Base-by-base conservation (phyloP, 2,888 invertebrate species). In the Cryptocheilus praepositus region DNA sequence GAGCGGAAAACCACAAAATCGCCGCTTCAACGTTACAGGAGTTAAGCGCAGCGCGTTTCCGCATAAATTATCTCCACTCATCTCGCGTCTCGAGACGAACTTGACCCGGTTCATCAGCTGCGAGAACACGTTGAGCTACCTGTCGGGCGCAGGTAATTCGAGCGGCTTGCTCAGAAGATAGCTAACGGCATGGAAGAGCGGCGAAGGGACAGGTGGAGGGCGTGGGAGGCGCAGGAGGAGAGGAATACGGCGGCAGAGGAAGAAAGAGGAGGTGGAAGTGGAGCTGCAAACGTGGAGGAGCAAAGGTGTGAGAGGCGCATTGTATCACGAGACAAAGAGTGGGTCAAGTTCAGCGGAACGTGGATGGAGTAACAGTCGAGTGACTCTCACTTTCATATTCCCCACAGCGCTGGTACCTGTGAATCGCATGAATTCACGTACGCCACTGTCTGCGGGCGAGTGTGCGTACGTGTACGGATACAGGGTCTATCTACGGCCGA, bases 271-370 rank as follows among this genome's bases (percentile, higher is more conserved):
- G 16, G 28, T 16, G 36, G 36, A 36, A 56, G 44, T 43, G 36
- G 53, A 49, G 53, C 22, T 36, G 52, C 28, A 54, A 45, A 44
- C 28, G 21, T 28, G 21, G 49, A 53, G 60, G 44, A 49, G 55
- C 44, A 65, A 64, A 36, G 67, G 58, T 46, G 53, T 21, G 54
- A 71, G 63, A 54, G 69, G 19, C 44, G 46, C n/a, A 45, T 58
- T 65, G 61, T 59, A 61, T 71, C 71, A 64, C 71, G 71, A 61
- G 70, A 77, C 76, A 69, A 77, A 80, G 76, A 83, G 81, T 83
- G 67, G 83, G 83, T 83, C 83, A 83, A 83, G 83, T 83, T 83
- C 78, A 82, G 64, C 64, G 63, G 74, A 75, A 81, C 77, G 75
- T 79, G 79, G 73, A 74, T 74, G 73, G 74, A 79, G 76, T 77